These are phyloP conservation scores for Tigriopus californicus DNA, from an alignment of 2,888 invertebrate species.

Conservation along the genomic window DNA sequence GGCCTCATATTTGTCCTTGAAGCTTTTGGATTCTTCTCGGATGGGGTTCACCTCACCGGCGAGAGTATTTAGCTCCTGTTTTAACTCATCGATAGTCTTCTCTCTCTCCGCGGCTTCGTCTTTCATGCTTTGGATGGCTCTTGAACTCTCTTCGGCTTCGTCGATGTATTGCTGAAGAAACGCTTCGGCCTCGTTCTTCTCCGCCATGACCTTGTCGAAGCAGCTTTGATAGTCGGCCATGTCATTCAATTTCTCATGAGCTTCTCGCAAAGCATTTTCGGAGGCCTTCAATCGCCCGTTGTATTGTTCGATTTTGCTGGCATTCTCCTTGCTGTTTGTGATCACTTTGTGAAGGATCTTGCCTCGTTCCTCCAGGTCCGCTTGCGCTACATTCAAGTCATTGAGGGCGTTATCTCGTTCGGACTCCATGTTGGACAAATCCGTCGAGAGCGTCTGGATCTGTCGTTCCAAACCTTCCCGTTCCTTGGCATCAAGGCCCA, in stretches of 20 bases:
- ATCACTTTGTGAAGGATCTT: not conserved
- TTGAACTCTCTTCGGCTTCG: not conserved
- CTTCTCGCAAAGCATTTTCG: not conserved
- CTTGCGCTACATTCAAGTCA: not conserved
- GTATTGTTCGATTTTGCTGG: not conserved
- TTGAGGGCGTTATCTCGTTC: no score
- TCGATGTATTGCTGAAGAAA: not conserved
- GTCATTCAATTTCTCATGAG: not conserved
- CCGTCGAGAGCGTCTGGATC: not conserved
- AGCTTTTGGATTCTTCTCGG: not conserved
- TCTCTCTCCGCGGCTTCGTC: not conserved
- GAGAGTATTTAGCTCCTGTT: not conserved
- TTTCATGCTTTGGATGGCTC: not conserved
- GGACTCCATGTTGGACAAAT: not conserved
- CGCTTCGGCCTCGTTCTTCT: not conserved
- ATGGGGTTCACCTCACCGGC: not conserved
- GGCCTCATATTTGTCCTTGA: slow-evolving; percentile 22
- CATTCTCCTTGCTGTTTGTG: not conserved
- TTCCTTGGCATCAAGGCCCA: not conserved
- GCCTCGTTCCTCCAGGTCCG: not conserved
- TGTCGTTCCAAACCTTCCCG: not conserved
- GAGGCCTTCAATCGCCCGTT: not conserved
- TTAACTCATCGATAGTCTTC: not conserved
- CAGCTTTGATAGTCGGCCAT: not conserved
- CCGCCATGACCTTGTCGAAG: not conserved